Evolutionary conservation across 2,113 vertebrate genomes (phyloP).

Genomic region (Pithys albifrons): DNA sequence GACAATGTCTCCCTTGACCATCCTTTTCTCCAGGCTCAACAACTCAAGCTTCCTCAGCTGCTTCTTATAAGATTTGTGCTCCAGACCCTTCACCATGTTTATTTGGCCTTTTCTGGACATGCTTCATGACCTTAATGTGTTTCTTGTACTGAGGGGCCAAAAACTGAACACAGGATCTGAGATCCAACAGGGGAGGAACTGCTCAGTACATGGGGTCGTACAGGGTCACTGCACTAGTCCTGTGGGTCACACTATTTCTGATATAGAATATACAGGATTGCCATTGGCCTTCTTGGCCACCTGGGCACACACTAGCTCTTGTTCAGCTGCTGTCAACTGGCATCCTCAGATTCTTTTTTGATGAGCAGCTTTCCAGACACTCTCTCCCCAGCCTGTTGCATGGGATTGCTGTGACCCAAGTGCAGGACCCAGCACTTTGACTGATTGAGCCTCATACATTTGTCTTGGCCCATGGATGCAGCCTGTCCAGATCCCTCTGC

Average conservation of each 20-base stretch:
- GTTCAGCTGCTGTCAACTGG: neutral
- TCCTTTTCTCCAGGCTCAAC: neutral
- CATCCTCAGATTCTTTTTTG: neutral
- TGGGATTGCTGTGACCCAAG: neutral
- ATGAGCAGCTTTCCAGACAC: neutral
- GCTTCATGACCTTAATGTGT: accelerated
- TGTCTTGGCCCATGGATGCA: neutral
- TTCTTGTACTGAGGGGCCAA: neutral
- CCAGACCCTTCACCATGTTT: neutral
- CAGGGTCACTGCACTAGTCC: neutral
- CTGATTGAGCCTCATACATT: neutral
- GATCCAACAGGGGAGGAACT: no score
- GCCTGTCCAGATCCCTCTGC: neutral
- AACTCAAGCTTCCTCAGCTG: accelerated
- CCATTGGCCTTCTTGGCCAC: neutral
- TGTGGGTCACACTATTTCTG: neutral
- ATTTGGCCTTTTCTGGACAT: neutral
- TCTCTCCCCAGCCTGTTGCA: neutral
- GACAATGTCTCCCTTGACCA: neutral
- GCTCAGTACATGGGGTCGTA: neutral
- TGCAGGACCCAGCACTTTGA: neutral
- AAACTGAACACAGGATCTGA: neutral
- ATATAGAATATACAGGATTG: neutral
- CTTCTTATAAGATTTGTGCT: neutral
- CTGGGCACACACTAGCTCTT: neutral